Percentiles rank a stretch among this genome's conserved stretches.
Evolutionary conservation across 1,140 invertebrate species (phyloP).

Genomic region (Cecropterus lyciades): DNA sequence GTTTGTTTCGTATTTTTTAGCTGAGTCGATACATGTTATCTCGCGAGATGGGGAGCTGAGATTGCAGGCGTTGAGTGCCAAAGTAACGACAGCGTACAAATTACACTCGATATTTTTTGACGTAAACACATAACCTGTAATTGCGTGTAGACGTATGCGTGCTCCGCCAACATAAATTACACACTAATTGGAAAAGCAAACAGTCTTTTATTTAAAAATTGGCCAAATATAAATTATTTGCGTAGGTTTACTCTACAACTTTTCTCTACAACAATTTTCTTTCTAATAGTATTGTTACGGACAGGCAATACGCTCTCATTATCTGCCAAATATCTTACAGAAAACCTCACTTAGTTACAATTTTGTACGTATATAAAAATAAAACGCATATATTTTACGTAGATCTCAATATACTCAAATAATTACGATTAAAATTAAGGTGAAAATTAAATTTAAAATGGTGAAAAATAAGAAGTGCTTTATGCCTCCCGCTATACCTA

Average conservation of each 20-base stretch:
- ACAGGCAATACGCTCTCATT: too few species aligned
- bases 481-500: too few species aligned
- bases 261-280: too few species aligned
- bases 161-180: slow-evolving; percentile 8
- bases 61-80: slow-evolving; percentile 66
- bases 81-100: slow-evolving; percentile 61
- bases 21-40: slow-evolving; percentile 65
- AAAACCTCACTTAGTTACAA: too few species aligned
- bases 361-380: too few species aligned
- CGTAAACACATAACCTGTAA: slow-evolving; percentile 21
- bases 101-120: slow-evolving; percentile 41
- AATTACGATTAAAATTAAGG: too few species aligned
- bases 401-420: too few species aligned
- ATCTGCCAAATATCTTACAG: too few species aligned
- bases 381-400: too few species aligned
- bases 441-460: too few species aligned
- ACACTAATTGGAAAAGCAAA: slow-evolving; percentile 7
- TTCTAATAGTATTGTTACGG: neutral
- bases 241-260: neutral
- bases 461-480: too few species aligned
- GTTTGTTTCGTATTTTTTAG: slow-evolving; percentile 67
- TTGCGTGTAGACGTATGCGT: slow-evolving; percentile 20
- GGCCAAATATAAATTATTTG: neutral
- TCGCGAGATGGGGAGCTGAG: slow-evolving; percentile 70
- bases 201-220: neutral